Evolutionary conservation across 2,797 vertebrate species (phyloP).

Genomic region (Astyanax mexicanus): DNA sequence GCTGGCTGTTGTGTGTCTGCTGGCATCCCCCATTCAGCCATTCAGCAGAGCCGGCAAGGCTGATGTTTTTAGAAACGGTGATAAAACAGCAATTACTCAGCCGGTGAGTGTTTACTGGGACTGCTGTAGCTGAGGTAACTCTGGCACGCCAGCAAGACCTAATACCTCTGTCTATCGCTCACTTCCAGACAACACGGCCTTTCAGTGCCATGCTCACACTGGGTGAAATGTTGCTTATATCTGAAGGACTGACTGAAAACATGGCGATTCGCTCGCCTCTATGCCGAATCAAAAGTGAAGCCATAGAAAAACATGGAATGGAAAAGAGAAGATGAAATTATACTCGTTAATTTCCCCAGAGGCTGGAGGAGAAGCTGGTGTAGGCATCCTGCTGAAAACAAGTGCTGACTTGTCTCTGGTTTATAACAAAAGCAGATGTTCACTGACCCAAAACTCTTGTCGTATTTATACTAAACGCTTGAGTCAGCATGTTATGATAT

Average conservation of each 20-base stretch:
- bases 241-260: slow-evolving; percentile 16
- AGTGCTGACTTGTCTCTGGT: not conserved
- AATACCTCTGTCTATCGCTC: slow-evolving; percentile 16
- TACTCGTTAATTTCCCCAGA: not conserved
- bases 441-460: not conserved
- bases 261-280: slow-evolving; percentile 16
- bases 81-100: slow-evolving; percentile 51
- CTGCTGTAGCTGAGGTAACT: slow-evolving; percentile 33
- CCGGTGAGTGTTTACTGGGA: slow-evolving; percentile 37
- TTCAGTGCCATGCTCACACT: not conserved
- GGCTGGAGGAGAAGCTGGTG: slow-evolving; percentile 13
- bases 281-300: not conserved
- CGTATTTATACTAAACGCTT: slow-evolving; percentile 1
- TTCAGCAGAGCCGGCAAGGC: slow-evolving; percentile 25
- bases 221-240: not conserved
- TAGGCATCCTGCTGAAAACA: slow-evolving; percentile 18
- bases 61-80: slow-evolving; percentile 40
- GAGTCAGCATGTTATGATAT: not conserved
- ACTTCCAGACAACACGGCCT: slow-evolving; percentile 11
- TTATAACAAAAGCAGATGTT: slow-evolving; percentile 16
- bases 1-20: slow-evolving; percentile 53
- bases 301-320: slow-evolving; percentile 14
- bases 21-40: slow-evolving; percentile 39
- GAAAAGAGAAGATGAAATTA: slow-evolving; percentile 2
- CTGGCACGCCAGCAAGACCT: slow-evolving; percentile 22